Percentiles rank a stretch among this genome's conserved stretches.
phyloP scores from a whole-genome alignment of 2,113 vertebrate species.

The Chaenocephalus aceratus region DNA sequence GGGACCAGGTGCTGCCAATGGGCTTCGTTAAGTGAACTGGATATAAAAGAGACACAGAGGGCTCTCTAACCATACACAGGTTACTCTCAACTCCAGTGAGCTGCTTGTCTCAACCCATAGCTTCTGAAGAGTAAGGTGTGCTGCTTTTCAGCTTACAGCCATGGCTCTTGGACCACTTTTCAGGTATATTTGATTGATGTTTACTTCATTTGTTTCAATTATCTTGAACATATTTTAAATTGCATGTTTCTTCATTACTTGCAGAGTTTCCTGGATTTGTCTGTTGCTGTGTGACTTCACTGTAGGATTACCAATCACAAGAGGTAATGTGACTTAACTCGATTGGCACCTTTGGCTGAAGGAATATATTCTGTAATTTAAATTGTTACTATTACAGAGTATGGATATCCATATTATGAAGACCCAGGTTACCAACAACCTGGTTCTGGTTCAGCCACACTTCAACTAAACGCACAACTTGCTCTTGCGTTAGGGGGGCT shows the following conservation, averaged over 20 bases:
- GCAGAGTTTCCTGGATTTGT: conserved; percentile 47
- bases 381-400: conserved; percentile 5
- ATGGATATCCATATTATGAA: background rate
- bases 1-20: conserved; percentile 46
- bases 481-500: background rate
- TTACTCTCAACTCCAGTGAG: background rate
- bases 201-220: background rate
- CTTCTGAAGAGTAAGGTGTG: conserved; percentile 10
- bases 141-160: conserved; percentile 10
- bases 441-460: background rate
- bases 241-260: background rate
- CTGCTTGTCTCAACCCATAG: background rate
- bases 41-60: conserved; percentile 33
- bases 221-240: background rate
- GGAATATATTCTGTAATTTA: too few relatives aligned
- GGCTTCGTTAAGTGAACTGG: conserved; percentile 15
- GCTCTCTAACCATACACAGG: background rate
- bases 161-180: conserved; percentile 59
- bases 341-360: too few relatives aligned
- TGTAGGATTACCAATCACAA: background rate
- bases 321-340: conserved; percentile 25
- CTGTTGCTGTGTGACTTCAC: conserved; percentile 27
- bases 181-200: conserved; percentile 27
- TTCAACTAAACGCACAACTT: too few relatives aligned
- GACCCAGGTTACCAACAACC: background rate